Percentiles rank a stretch among this genome's conserved stretches.
phyloP scores from a whole-genome alignment of 2,113 vertebrate species.

The Oreamnos americanus region DNA sequence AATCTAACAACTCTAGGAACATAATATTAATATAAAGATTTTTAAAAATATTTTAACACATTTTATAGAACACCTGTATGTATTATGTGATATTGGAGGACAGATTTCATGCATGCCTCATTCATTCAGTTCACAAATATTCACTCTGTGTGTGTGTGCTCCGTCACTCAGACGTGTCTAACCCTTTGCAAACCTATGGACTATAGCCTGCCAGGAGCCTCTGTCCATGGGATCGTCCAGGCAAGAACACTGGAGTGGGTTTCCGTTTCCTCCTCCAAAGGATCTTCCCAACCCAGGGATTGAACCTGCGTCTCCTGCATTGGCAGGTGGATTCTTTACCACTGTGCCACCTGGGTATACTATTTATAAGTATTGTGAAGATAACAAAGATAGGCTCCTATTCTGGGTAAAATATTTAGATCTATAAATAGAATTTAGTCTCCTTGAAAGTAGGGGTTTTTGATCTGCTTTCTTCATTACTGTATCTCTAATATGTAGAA shows the following conservation, averaged over 20 bases:
- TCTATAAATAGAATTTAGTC: neutral
- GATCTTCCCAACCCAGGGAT: neutral
- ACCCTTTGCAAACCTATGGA: neutral
- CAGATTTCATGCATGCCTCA: neutral
- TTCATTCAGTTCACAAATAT: slow-evolving; percentile 26
- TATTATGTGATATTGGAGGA: neutral
- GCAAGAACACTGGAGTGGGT: neutral
- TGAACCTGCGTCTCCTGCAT: neutral
- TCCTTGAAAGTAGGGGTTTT: neutral
- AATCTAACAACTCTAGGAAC: neutral
- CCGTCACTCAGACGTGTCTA: neutral
- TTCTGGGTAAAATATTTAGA: neutral
- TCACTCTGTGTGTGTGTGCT: neutral
- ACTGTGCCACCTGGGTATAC: neutral
- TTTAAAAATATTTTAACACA: neutral
- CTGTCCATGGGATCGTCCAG: neutral
- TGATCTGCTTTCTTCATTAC: neutral
- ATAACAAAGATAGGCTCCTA: neutral
- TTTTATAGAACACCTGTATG: neutral
- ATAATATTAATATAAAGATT: slow-evolving; percentile 6
- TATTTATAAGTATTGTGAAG: neutral
- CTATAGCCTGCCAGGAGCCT: neutral
- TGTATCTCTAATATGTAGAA: neutral
- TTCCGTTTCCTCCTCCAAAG: neutral
- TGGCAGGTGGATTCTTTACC: neutral